Percentiles rank a stretch among this genome's conserved stretches.
phyloP scores from a whole-genome alignment of 2,888 invertebrate genomes.

The Cheilosia vulpina region DNA sequence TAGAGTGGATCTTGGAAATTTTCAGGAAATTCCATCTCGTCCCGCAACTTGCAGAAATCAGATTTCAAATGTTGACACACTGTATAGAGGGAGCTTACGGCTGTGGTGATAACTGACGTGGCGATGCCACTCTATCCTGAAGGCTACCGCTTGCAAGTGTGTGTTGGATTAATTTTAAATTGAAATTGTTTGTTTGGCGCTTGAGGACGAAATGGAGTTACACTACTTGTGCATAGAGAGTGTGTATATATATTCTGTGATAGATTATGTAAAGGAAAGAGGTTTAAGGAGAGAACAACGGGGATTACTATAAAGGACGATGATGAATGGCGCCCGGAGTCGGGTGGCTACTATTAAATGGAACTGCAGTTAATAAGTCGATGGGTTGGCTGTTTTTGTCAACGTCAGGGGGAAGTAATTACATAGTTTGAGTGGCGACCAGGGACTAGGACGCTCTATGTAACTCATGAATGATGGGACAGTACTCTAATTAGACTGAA shows the following conservation, averaged over 20 bases:
- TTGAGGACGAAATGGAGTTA: conserved; percentile 15
- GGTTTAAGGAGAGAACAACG: no score
- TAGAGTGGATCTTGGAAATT: conserved; percentile 23
- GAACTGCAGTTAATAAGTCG: no score
- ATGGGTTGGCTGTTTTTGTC: no score
- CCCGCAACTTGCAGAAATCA: conserved; percentile 28
- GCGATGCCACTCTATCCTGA: neutral
- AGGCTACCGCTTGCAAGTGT: neutral
- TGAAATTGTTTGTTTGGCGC: conserved; percentile 29
- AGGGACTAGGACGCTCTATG: no score
- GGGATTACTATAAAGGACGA: no score
- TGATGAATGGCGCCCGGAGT: no score
- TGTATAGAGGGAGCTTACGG: neutral
- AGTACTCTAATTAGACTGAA: no score
- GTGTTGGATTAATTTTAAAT: conserved; percentile 41
- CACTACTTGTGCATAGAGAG: neutral
- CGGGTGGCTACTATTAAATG: no score
- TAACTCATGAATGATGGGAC: no score
- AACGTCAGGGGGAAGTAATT: no score
- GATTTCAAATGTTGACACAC: conserved; percentile 1
- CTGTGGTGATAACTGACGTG: conserved; percentile 9
- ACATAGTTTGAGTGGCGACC: no score
- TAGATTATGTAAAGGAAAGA: neutral
- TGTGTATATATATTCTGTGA: neutral
- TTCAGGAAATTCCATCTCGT: conserved; percentile 31